Evolutionary conservation across 2,888 invertebrate species (phyloP).

Genomic region (Arenicola marina): DNA sequence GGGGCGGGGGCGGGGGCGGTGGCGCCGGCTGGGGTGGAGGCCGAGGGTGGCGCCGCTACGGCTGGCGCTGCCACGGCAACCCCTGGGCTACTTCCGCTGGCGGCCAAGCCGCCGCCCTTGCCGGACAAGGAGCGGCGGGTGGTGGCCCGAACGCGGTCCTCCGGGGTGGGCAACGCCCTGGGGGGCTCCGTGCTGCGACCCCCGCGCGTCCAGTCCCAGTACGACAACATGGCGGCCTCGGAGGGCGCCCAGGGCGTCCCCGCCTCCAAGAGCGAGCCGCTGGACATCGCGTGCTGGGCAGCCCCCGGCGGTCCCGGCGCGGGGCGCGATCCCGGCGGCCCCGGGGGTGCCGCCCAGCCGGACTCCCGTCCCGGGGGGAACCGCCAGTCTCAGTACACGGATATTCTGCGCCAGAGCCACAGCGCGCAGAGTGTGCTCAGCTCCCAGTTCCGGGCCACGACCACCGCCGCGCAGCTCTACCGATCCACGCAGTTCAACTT

Average conservation of each 20-base stretch:
- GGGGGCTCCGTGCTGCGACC: too few relatives aligned
- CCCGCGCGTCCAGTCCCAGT: background rate
- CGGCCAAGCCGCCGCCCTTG: slow-evolving; percentile 8
- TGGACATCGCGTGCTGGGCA: background rate
- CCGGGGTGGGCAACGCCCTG: background rate
- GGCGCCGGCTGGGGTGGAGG: background rate
- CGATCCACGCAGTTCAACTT: slow-evolving; percentile 39
- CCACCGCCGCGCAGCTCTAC: background rate
- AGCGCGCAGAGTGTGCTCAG: background rate
- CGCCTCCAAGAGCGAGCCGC: background rate
- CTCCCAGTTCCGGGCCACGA: background rate
- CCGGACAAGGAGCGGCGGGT: slow-evolving; percentile 8
- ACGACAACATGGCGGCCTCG: background rate
- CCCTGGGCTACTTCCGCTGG: background rate
- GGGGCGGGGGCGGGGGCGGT: background rate
- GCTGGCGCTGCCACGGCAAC: background rate
- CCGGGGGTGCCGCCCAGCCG: background rate
- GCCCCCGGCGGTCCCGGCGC: background rate
- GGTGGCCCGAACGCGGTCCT: background rate
- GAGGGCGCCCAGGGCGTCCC: background rate
- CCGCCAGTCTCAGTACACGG: background rate
- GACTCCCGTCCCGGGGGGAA: background rate
- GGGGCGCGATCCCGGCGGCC: too few relatives aligned
- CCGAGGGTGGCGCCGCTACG: background rate
- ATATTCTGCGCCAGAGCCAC: background rate